Base-by-base conservation (phyloP, 64 coral and sea anemone genomes). In the Acropora tenuis region DNA sequence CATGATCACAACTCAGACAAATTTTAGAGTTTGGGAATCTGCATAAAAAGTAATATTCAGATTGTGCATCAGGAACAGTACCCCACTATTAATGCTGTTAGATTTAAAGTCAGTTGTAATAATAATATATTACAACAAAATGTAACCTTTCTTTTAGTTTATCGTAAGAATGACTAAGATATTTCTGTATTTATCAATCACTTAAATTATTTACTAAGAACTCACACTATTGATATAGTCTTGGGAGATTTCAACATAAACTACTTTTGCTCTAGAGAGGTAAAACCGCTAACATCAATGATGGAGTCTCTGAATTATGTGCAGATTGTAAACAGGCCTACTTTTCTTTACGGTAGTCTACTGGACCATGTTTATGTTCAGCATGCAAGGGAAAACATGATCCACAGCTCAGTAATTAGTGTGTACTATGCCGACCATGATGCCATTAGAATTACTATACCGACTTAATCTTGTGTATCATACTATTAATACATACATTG, bases 11-110 rank as follows among this genome's bases (percentile, higher is more conserved):
- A 2, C 9, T 50, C 89, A 52, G 89, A 83, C 57, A 83, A 83
- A 80, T 91, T 50, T 74, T 91, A 42, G 7, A 91, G 89, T 73
- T 82, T 91, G 53, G 89, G 60, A 73, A 69, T 91, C 89, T 84
- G 89, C 44, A 49, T 42, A 82, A 91, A 30, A 75, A 76, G 41
- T 50, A 53, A 18, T 47, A 61, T 59, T 10, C 47, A 86, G 6
- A 17, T 77, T 48, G 30, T 77, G 47, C 10, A 89, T 42, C 20
- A 76, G 6, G 73, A 89, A 77, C 77, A 89, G 30, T 77, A 60
- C 41, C 19, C 87, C 53, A 77, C 12, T 9, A 43, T 89, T 78
- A 89, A 89, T 89, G 87, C 16, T 7, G 50, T 89, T 17, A 89
- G 78, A 60, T 89, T 89, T 89, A 1, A 44, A 55, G 48, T 58